Base-by-base conservation (phyloP, 2,113 vertebrate genomes). In the Pseudopipra pipra region DNA sequence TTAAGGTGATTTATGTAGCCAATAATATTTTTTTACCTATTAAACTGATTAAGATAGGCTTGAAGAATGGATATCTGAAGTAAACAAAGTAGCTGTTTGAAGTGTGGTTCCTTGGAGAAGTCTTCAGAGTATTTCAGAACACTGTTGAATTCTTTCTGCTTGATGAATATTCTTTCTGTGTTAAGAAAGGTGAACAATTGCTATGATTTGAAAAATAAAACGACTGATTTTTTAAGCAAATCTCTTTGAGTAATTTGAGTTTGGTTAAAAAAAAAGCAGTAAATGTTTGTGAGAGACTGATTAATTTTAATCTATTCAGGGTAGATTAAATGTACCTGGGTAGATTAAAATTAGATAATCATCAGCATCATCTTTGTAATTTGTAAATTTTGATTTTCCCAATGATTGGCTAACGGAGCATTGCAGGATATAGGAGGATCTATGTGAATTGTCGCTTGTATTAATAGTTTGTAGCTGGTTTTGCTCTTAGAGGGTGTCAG, bases 321-420 rank as follows among this genome's bases (percentile, higher is more conserved):
- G 78, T 85, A 87, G 78, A 73, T 94, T 89, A 87, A 93, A 93
- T 35, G 52, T 59, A 74, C 70, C 91, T 0, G 3, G 67, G 39
- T 92, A 95, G 84, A 85, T 89, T 84, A 91, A 95, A 91, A 95
- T 87, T 35, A 75, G 46, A 46, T 85, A 73, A 92, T 90, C 61
- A 78, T 52, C 89, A 91, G 84, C 61, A 89, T 87, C 58, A 55
- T 92, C 58, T 87, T 89, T 76, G 28, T 78, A 65, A 90, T 62
- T 93, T 56, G 67, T 76, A 62, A 51, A 73, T 85, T 97, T 79
- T 90, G 58, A 74, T 55, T 87, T 84, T 79, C 54, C 49, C 87
- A 66, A 15, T 92, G 68, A 54, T 49, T 76, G 89, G 68, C 76
- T 94, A 49, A 56, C 2, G 0, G 33, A 52, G 18, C 31, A 2